Conservation (phyloP, 1,140 invertebrate genomes). For the Stegodyphus mimosarum region DNA sequence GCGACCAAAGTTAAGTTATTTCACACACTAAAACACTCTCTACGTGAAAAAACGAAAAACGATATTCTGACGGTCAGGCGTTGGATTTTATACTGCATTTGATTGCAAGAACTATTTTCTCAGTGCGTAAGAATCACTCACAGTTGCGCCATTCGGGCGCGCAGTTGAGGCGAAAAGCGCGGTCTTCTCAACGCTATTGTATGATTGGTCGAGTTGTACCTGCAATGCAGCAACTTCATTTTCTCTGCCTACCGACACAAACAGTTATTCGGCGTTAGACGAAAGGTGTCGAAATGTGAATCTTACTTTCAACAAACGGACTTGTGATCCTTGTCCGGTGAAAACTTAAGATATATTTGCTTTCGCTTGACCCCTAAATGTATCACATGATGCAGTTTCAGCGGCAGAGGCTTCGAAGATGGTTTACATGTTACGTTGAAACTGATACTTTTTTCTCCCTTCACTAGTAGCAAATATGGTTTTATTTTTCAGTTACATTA, state of each 20-base stretch:
- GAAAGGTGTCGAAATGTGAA: background rate
- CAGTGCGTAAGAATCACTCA: constrained; percentile 18
- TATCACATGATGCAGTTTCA: no score
- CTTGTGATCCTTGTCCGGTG: no score
- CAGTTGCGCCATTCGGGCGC: constrained; percentile 16
- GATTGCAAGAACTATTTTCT: constrained; percentile 33
- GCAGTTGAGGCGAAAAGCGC: constrained; percentile 43
- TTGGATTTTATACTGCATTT: constrained; percentile 18
- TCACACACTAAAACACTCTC: background rate
- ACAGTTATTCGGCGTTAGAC: constrained; percentile 36
- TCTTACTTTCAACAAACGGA: no score
- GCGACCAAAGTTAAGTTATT: background rate
- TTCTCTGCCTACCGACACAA: constrained; percentile 22
- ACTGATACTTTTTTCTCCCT: no score
- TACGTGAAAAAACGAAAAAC: background rate
- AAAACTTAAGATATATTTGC: no score
- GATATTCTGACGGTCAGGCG: background rate
- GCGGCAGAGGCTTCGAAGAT: no score
- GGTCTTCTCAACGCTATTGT: background rate
- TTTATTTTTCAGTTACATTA: no score
- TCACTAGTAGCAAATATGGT: no score
- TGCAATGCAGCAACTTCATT: constrained; percentile 33
- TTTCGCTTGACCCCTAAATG: no score
- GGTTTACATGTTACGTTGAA: no score
- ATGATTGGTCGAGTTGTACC: constrained; percentile 42